Conservation (phyloP, 2,113 vertebrate genomes). For the Vidua chalybeata region DNA sequence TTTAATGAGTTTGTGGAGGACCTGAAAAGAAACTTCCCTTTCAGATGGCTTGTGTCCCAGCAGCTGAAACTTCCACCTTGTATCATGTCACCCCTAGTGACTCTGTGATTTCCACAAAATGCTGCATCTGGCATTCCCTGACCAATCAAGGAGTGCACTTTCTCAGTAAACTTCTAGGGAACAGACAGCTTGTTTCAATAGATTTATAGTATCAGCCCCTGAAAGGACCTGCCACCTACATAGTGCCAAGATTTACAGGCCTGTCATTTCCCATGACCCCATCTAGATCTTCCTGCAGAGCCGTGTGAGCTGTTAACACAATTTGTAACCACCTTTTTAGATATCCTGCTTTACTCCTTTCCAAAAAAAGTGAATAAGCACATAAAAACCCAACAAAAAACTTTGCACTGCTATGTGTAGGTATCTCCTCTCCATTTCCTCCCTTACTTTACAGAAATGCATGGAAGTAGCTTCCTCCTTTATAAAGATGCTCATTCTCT, state of each 20-base stretch:
- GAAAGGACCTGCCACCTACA: background rate
- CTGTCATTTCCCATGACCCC: background rate
- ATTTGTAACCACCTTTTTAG: background rate
- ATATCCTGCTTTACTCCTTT: background rate
- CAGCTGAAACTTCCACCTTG: background rate
- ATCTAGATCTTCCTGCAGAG: background rate
- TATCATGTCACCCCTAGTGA: background rate
- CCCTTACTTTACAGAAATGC: background rate
- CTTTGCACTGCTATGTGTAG: background rate
- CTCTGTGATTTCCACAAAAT: background rate
- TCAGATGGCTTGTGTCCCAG: background rate
- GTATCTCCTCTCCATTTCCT: background rate
- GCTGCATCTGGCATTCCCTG: background rate
- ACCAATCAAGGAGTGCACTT: background rate
- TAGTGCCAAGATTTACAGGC: background rate
- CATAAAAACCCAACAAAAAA: background rate
- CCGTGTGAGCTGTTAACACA: background rate
- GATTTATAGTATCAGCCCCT: background rate
- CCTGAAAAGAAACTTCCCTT: conserved; percentile 30
- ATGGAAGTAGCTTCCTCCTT: background rate
- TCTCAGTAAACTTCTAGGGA: conserved; percentile 1
- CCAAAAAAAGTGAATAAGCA: background rate
- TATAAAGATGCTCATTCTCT: background rate
- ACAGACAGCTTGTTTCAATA: conserved; percentile 1
- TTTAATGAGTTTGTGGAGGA: background rate